Evolutionary conservation across 2,113 vertebrate genomes (phyloP).

Genomic region (Stegostoma tigrinum): DNA sequence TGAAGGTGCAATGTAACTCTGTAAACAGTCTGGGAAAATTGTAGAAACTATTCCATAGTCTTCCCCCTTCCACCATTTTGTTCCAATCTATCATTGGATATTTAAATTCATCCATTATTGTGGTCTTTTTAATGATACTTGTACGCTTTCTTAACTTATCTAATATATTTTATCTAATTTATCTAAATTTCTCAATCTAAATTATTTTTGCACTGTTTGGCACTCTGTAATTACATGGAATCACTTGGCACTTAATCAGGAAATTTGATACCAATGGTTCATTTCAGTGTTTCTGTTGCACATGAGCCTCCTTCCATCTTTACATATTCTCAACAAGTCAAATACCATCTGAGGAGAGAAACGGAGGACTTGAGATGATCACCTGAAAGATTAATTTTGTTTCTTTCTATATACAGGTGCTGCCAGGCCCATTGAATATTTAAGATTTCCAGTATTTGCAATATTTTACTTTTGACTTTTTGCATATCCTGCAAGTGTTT

Average conservation of each 20-base stretch:
- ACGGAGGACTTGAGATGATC: no score
- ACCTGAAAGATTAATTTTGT: no score
- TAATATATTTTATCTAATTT: not conserved
- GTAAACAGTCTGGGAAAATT: not conserved
- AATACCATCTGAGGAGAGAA: no score
- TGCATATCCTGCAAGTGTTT: no score
- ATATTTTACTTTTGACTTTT: no score
- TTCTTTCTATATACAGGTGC: no score
- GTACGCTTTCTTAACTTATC: not conserved
- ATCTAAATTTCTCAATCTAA: not conserved
- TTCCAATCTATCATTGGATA: not conserved
- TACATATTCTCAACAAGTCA: no score
- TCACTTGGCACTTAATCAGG: not conserved
- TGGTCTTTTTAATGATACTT: not conserved
- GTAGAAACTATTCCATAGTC: not conserved
- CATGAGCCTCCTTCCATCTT: no score
- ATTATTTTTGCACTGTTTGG: not conserved
- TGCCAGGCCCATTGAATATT: no score
- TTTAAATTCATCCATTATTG: not conserved
- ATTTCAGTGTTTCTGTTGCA: no score
- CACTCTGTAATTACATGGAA: not conserved
- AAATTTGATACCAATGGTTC: no score
- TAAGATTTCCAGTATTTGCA: no score
- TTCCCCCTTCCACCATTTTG: not conserved
- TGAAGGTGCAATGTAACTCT: not conserved